These are phyloP conservation scores for Parnassius apollo DNA, from an alignment of 2,888 invertebrate genomes.

Conservation along the genomic window DNA sequence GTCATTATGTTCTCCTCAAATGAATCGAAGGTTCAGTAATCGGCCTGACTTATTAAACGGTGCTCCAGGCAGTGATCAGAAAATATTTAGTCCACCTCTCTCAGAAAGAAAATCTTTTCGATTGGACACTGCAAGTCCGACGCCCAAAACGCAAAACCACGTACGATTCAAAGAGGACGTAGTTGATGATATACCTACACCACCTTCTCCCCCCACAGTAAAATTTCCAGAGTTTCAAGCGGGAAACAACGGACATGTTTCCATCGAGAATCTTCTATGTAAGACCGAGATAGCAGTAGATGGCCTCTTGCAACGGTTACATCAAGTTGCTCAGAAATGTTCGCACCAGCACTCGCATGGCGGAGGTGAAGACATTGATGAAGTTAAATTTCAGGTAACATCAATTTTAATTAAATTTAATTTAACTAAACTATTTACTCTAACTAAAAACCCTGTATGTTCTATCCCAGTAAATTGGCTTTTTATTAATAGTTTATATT, in stretches of 20 bases:
- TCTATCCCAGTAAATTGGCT: no score
- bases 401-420: neutral
- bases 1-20: conserved; percentile 79
- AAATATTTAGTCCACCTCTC: conserved; percentile 64
- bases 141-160: conserved; percentile 67
- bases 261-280: conserved; percentile 82
- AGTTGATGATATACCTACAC: conserved; percentile 69
- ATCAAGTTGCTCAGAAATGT: conserved; percentile 86
- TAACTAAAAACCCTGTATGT: no score
- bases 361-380: conserved; percentile 87
- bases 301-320: conserved; percentile 84
- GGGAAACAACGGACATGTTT: conserved; percentile 81
- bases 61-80: conserved; percentile 59
- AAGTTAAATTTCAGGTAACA: conserved; percentile 86
- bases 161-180: conserved; percentile 74
- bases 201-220: conserved; percentile 70
- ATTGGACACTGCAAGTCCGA: conserved; percentile 56
- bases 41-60: conserved; percentile 70
- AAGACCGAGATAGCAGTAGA: conserved; percentile 87
- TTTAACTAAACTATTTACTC: no score
- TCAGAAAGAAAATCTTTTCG: conserved; percentile 59
- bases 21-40: conserved; percentile 74
- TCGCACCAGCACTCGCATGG: conserved; percentile 88
- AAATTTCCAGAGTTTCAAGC: conserved; percentile 61
- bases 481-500: no score